Evolutionary conservation across 1,140 invertebrate genomes (phyloP).

Genomic region (Gryllus bimaculatus): DNA sequence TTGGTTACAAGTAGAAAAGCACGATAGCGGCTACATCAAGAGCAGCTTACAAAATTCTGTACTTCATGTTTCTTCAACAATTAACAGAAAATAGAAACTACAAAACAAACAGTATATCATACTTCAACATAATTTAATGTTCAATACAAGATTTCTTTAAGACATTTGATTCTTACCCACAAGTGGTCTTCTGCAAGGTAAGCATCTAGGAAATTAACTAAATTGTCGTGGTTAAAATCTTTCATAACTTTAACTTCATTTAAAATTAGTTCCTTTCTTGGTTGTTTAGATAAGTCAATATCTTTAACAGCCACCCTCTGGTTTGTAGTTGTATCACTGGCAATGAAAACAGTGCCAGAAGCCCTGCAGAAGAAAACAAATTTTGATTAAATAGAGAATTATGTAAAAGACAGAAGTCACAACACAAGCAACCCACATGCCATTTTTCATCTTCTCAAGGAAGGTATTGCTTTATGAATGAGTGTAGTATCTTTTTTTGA

Average conservation of each 20-base stretch:
- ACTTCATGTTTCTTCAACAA: no score
- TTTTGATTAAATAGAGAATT: neutral
- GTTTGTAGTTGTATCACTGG: constrained; percentile 65
- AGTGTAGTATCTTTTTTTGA: no score
- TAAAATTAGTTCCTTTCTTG: constrained; percentile 88
- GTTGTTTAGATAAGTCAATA: constrained; percentile 88
- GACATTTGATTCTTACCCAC: constrained; percentile 53
- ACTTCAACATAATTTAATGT: no score
- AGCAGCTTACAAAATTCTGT: no score
- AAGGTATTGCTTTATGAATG: no score
- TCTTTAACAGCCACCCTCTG: constrained; percentile 89
- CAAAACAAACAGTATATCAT: no score
- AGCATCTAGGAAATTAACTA: constrained; percentile 93
- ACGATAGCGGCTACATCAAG: no score
- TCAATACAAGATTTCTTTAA: no score
- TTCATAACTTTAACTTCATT: constrained; percentile 92
- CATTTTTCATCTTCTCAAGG: neutral
- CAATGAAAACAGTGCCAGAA: constrained; percentile 87
- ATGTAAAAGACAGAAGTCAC: neutral
- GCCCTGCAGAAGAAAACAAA: constrained; percentile 37
- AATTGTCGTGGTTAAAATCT: constrained; percentile 88
- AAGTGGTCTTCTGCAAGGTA: constrained; percentile 84
- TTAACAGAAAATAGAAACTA: no score
- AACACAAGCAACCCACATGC: neutral
- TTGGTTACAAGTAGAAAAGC: no score